Conservation (phyloP, 2,797 vertebrate species). For the Selene dorsalis region DNA sequence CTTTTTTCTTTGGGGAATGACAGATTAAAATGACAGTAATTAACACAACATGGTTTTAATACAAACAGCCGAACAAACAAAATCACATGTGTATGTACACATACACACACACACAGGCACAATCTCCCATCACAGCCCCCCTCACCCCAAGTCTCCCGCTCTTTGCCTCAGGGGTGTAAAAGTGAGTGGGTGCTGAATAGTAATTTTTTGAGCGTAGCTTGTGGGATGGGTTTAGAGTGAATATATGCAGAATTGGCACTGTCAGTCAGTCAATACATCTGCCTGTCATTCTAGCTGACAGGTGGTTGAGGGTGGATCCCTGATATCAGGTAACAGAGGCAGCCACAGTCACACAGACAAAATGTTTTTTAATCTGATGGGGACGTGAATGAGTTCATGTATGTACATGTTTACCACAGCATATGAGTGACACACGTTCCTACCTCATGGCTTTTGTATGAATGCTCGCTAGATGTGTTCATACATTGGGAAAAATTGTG, state of each 20-base stretch:
- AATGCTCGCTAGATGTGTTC: constrained; percentile 14
- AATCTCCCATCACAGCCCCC: constrained; percentile 34
- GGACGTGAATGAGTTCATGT: constrained; percentile 12
- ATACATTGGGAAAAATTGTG: constrained; percentile 18
- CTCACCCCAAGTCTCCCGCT: constrained; percentile 55
- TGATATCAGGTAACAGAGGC: constrained; percentile 32
- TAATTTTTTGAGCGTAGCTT: constrained; percentile 63
- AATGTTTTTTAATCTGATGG: constrained; percentile 10
- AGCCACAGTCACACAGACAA: constrained; percentile 22
- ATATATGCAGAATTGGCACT: constrained; percentile 69
- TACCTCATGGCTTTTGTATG: background rate
- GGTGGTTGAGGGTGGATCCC: constrained; percentile 64
- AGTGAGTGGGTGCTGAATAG: constrained; percentile 74
- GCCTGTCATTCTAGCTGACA: constrained; percentile 69
- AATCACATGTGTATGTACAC: background rate
- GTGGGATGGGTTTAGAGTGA: constrained; percentile 62
- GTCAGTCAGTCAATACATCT: constrained; percentile 76
- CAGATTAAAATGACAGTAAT: constrained; percentile 63
- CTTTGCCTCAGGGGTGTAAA: constrained; percentile 68
- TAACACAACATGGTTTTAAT: constrained; percentile 53
- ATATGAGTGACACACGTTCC: constrained; percentile 1
- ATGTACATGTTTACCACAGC: constrained; percentile 10
- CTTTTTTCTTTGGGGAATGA: constrained; percentile 53
- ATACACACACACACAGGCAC: constrained; percentile 3
- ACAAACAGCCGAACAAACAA: background rate